phyloP scores from a whole-genome alignment of 2,888 invertebrate species.

The Caenorhabditis sp. region DNA sequence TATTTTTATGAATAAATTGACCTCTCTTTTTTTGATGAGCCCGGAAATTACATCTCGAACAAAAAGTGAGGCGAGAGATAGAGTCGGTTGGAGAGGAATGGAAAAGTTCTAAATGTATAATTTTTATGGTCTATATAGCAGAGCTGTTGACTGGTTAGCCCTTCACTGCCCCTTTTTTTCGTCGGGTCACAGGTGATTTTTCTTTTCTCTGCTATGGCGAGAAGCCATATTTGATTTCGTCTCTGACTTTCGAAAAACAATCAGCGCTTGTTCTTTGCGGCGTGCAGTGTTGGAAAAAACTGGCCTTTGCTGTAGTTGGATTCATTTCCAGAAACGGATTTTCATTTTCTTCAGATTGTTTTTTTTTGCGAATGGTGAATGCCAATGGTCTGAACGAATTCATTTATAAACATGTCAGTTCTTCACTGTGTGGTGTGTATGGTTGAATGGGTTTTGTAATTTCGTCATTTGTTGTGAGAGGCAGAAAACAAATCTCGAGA shows the following conservation, averaged over 20 bases:
- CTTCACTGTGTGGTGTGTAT: no score
- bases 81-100: conserved; percentile 1
- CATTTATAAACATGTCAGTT: neutral
- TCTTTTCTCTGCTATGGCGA: conserved; percentile 12
- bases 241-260: conserved; percentile 36
- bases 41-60: conserved; percentile 56
- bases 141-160: conserved; percentile 16
- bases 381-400: no score
- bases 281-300: neutral
- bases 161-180: neutral
- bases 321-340: no score
- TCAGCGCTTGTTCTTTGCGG: neutral
- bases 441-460: no score
- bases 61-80: conserved; percentile 21
- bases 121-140: conserved; percentile 23
- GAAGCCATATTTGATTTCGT: conserved; percentile 41
- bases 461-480: no score
- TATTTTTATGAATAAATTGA: conserved; percentile 60
- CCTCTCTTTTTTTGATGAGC: conserved; percentile 54
- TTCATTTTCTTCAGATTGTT: no score
- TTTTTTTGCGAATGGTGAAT: no score
- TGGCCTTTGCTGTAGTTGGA: neutral
- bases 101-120: conserved; percentile 13
- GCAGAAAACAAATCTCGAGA: no score
- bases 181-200: conserved; percentile 42